phyloP scores from a whole-genome alignment of 2,113 vertebrate species.

The Mirza zaza region DNA sequence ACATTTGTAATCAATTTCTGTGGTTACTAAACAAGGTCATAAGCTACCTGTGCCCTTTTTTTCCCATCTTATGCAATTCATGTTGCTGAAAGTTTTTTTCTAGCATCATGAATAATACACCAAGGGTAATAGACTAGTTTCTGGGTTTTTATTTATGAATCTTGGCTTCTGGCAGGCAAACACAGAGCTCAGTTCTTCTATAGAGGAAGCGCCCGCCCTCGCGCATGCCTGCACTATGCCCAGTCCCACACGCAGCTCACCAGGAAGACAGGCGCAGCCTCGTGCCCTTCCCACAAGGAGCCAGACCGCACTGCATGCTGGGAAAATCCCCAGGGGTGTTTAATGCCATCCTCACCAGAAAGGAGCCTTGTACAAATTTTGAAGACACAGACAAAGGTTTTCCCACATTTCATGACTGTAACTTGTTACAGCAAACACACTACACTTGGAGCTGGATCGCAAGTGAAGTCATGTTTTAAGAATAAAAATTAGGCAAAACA shows the following conservation, averaged over 20 bases:
- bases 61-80: conserved; percentile 8
- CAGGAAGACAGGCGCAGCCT: fast-evolving
- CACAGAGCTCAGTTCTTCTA: background rate
- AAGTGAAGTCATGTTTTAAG: background rate
- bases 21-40: conserved; percentile 37
- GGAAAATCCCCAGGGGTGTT: background rate
- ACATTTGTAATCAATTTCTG: conserved; percentile 43
- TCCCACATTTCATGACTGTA: background rate
- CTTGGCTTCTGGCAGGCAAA: background rate
- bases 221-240: background rate
- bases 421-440: background rate
- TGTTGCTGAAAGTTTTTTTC: conserved; percentile 6
- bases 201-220: fast-evolving
- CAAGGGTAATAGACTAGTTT: conserved; percentile 28
- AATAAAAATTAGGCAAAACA: background rate
- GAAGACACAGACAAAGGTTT: background rate
- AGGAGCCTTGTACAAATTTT: background rate
- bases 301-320: background rate
- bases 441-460: background rate
- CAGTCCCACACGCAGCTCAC: fast-evolving
- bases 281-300: background rate
- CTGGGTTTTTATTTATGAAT: conserved; percentile 58
- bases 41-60: background rate
- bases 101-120: conserved; percentile 50
- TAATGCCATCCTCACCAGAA: background rate